Base-by-base conservation (phyloP, 2,888 invertebrate genomes). In the Atethmia centrago region DNA sequence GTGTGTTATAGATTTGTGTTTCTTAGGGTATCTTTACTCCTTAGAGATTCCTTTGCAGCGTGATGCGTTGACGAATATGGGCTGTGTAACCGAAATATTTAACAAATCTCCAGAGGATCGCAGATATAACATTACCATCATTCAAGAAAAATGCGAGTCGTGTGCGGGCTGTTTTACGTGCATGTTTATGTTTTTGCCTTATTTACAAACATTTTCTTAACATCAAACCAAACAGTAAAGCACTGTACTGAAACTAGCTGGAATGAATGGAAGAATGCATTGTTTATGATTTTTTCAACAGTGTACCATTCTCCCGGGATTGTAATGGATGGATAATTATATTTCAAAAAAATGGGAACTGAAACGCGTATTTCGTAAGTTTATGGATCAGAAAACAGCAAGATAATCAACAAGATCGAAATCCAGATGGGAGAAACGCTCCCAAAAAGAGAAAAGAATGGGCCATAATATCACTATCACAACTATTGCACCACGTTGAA, bases 401-500 rank as follows among this genome's bases (percentile, higher is more conserved):
- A 47, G 28, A 55, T 53, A 36, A 53, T 36, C 62, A 19, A n/a
- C 0, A 59, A 59, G 55, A 77, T 77, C 5, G 14, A 36, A 51
- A 69, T 31, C 45, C 0, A 77, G 14, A 80, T 55, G 19, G 21
- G 10, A 31, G n/a, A 55, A 14, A 40, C 5, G 12, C 45, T 21
- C n/a, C 63, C 59, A 49, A 78, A 65, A 68, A 63, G 14, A 62
- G 19, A 61, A 61, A 56, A 55, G 47, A 69, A 74, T 62, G 68
- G 45, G 25, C n/a, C 47, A 49, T 68, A 64, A n/a, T 49, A 49
- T 51, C 36, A 67, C 51, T 25, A 51, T 25, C 45, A 64, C 40
- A 61, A 61, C 45, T 28, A 51, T 84, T 74, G 69, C 77, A 74
- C 67, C 77, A 86, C 49, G 10, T 36, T 73, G 53, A 84, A 84